Percentiles rank a stretch among this genome's conserved stretches.
These are phyloP conservation scores for Ploceus nigricollis DNA, from an alignment of 2,113 vertebrate genomes.

Conservation along the genomic window DNA sequence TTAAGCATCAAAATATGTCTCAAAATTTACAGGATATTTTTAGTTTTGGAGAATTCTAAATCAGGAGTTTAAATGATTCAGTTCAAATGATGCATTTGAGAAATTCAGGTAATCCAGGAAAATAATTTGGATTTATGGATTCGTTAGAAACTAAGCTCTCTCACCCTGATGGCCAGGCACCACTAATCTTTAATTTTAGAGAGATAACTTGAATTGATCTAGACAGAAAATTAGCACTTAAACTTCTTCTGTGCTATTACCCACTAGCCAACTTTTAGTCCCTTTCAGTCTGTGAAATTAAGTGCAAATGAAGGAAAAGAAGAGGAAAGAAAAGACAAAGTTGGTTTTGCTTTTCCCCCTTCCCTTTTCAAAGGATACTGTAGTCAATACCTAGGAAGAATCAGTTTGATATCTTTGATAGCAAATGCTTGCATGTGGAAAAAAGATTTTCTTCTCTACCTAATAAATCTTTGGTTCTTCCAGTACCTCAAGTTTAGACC, in stretches of 20 bases:
- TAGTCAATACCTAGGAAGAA: neutral
- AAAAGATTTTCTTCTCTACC: neutral
- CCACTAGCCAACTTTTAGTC: neutral
- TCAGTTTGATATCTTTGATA: neutral
- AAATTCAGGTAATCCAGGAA: neutral
- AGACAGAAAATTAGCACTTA: neutral
- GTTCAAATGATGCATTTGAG: neutral
- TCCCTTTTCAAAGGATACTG: neutral
- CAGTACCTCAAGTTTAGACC: neutral
- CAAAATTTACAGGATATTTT: neutral
- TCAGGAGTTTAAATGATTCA: neutral
- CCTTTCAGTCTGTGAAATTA: neutral
- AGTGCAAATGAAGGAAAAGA: neutral
- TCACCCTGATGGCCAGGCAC: neutral
- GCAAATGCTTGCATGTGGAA: neutral
- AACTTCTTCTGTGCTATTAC: neutral
- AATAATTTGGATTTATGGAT: neutral
- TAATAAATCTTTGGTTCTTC: neutral
- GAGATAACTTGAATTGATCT: neutral
- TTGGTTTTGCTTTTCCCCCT: neutral
- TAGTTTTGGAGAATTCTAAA: neutral
- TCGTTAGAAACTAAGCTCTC: neutral
- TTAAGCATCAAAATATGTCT: neutral
- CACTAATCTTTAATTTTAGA: neutral
- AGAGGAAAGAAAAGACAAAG: neutral